Base-by-base conservation (phyloP, 2,113 vertebrate genomes). In the Symphodus melops region DNA sequence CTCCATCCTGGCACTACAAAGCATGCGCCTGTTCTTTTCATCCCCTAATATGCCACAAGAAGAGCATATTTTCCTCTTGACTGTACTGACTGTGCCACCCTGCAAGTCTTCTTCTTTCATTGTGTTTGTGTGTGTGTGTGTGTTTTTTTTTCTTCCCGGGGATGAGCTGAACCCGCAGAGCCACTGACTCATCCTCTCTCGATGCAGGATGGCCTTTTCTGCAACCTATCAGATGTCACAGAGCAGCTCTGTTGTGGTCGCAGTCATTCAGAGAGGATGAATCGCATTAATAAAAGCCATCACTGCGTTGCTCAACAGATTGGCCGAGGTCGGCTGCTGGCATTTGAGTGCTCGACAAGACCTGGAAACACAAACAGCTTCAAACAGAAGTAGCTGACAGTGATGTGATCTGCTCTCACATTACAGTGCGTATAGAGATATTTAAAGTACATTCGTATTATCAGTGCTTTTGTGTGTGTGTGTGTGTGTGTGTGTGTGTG, bases 221-320 rank as follows among this genome's bases (percentile, higher is more conserved):
- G 79, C 79, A 80, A 75, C 86, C 68, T 91, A 89, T 91, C 88
- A 71, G 69, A 88, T 93, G 80, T 87, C 91, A 73, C 86, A 3
- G 58, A 20, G 82, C 79, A 76, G 52, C 78, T 91, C 77, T 91
- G 83, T 92, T 91, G 90, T 91, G 91, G 88, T 89, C 63, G 3
- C 67, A 66, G 75, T 73, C 85, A 75, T 89, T 90, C 82, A 91
- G n/a, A 83, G 82, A 66, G 78, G 79, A 88, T 87, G 89, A 92
- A 91, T 92, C 86, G 86, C 81, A 80, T 91, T 89, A 89, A 88
- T 89, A 87, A 73, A 88, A 90, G 86, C 79, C 86, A 84, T 86
- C 74, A 84, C 87, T 64, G 70, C 65, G 9, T 75, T 72, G 81
- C 76, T 75, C 62, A 51, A 68, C 81, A 68, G 72, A 83, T 64